Conservation (phyloP, 2,888 invertebrate genomes). For the Euplexia lucipara region DNA sequence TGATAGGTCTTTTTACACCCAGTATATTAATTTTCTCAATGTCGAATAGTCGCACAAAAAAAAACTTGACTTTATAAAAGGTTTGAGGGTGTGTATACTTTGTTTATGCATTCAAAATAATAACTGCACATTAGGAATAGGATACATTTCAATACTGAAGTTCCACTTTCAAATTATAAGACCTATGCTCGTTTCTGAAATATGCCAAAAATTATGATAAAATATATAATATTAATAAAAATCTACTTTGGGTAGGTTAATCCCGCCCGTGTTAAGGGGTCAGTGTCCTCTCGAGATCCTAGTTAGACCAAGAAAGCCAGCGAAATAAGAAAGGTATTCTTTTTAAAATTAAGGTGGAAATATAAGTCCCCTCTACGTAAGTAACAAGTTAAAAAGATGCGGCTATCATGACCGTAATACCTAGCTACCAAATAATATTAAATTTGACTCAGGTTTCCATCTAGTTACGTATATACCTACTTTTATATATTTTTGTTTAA, state of each 20-base stretch:
- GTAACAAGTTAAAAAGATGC: constrained; percentile 37
- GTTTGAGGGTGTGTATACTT: no score
- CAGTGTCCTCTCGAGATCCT: constrained; percentile 23
- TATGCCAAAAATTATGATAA: constrained; percentile 11
- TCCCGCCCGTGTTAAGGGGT: constrained; percentile 33
- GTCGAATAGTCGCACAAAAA: no score
- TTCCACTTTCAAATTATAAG: background rate
- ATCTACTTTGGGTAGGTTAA: constrained; percentile 22
- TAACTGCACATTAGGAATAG: background rate
- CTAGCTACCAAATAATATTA: background rate
- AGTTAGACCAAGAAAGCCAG: constrained; percentile 37
- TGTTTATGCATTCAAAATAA: no score
- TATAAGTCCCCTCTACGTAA: constrained; percentile 29
- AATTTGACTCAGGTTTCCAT: background rate
- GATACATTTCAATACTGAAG: no score
- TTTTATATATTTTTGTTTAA: background rate
- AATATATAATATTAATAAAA: constrained; percentile 18
- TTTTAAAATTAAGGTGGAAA: constrained; percentile 44
- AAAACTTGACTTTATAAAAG: no score
- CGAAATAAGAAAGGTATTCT: constrained; percentile 38
- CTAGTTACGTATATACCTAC: background rate
- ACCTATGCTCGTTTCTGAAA: constrained; percentile 11
- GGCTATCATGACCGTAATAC: constrained; percentile 14
- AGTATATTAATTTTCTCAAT: no score
- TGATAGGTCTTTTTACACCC: no score